These are phyloP conservation scores for Coilia nasus DNA, from an alignment of 2,797 vertebrate species.

Conservation along the genomic window DNA sequence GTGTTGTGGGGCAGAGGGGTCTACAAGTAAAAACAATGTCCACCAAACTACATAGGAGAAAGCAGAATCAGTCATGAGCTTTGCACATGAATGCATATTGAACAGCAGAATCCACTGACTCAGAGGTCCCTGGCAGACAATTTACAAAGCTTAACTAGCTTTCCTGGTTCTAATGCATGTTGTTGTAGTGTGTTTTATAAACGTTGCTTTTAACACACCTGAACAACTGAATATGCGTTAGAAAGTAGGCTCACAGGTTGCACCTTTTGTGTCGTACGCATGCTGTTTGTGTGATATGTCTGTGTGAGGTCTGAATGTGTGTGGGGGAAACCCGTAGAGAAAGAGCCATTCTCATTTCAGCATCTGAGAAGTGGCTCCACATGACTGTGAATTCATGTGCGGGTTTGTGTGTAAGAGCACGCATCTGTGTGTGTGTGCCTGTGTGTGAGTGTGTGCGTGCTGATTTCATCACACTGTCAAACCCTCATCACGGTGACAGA, in stretches of 20 bases:
- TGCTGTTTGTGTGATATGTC: background rate
- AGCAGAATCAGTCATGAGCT: background rate
- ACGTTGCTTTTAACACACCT: background rate
- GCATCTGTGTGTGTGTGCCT: background rate
- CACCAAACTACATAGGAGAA: background rate
- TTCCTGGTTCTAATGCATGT: background rate
- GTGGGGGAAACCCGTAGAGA: background rate
- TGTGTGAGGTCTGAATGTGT: background rate
- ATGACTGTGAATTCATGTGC: slow-evolving; percentile 14
- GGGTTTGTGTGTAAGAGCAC: background rate
- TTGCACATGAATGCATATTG: background rate
- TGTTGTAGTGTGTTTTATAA: background rate
- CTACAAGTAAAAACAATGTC: background rate
- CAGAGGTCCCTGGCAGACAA: background rate
- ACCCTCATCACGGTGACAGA: slow-evolving; percentile 23
- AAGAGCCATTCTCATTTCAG: slow-evolving; percentile 6
- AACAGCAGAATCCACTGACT: background rate
- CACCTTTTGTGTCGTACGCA: background rate
- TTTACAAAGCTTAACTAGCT: background rate
- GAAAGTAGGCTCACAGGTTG: background rate
- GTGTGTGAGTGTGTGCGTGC: background rate
- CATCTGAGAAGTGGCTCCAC: background rate
- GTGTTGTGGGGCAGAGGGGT: background rate
- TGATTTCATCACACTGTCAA: slow-evolving; percentile 21
- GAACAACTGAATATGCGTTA: background rate